Evolutionary conservation across 2,888 invertebrate species (phyloP).

Genomic region (Julus scandinavius): DNA sequence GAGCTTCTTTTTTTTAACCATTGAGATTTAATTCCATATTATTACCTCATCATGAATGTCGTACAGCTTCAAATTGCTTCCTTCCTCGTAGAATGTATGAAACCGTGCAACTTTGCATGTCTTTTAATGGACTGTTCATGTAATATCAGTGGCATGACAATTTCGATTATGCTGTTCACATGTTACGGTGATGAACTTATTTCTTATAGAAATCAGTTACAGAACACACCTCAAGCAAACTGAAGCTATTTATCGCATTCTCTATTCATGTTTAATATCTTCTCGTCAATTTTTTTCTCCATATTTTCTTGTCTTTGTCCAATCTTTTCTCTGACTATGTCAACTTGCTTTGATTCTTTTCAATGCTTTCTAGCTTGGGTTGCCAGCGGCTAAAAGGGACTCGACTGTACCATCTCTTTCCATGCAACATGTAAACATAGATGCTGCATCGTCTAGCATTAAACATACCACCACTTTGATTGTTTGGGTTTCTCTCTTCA

Average conservation of each 20-base stretch:
- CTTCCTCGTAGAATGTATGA: neutral
- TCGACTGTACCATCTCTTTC: constrained; percentile 52
- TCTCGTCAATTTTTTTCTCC: neutral
- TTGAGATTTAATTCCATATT: neutral
- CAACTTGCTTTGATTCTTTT: constrained; percentile 40
- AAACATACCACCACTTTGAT: constrained; percentile 25
- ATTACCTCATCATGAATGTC: neutral
- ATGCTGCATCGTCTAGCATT: constrained; percentile 55
- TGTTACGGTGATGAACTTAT: neutral
- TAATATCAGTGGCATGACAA: neutral
- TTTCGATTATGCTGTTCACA: neutral
- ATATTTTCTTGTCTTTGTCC: neutral
- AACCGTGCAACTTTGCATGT: neutral
- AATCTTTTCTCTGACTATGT: constrained; percentile 22
- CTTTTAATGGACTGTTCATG: neutral
- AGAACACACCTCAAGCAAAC: neutral
- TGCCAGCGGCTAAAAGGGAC: constrained; percentile 53
- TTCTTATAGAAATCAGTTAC: constrained; percentile 1
- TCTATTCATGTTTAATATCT: neutral
- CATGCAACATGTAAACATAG: constrained; percentile 50
- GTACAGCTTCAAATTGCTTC: neutral
- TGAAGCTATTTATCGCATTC: neutral
- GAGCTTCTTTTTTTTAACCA: neutral
- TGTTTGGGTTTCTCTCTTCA: constrained; percentile 48
- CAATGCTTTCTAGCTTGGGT: constrained; percentile 52